These are phyloP conservation scores for Hippocampus barbouri DNA, from an alignment of 2,113 vertebrate species.

Conservation along the genomic window DNA sequence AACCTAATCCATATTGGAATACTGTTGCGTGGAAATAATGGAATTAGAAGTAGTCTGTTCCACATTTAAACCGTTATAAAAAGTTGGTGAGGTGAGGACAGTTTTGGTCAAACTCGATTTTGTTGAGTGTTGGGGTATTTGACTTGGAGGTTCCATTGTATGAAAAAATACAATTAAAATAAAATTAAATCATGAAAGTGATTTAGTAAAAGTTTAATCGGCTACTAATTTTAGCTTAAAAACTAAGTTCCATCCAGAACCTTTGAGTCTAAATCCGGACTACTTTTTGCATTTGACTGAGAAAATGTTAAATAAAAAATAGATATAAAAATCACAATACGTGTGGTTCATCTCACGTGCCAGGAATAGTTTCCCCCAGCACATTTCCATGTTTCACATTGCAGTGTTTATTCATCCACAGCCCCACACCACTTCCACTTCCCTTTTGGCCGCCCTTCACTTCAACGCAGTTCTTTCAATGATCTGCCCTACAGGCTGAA, in stretches of 20 bases:
- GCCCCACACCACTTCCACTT: not conserved
- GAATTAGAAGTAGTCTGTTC: not conserved
- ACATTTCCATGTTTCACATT: not conserved
- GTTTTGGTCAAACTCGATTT: too few species aligned
- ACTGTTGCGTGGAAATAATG: not conserved
- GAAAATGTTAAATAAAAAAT: not conserved
- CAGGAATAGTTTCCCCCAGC: conserved; percentile 2
- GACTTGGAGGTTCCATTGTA: too few species aligned
- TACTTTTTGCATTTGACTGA: not conserved
- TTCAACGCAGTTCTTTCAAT: conserved; percentile 27
- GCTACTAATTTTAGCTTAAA: too few species aligned
- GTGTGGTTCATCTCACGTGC: not conserved
- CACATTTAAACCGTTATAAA: too few species aligned
- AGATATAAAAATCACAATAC: not conserved
- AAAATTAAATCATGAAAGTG: too few species aligned
- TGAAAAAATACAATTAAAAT: too few species aligned
- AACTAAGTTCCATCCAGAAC: too few species aligned
- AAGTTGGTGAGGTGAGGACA: too few species aligned
- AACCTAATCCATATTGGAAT: not conserved
- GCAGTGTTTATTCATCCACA: not conserved
- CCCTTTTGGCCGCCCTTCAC: not conserved
- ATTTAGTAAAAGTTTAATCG: too few species aligned
- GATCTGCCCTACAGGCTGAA: conserved; percentile 27
- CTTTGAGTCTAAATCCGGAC: not conserved
- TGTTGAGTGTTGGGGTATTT: too few species aligned